Percentiles rank a stretch among this genome's conserved stretches.
phyloP scores from a whole-genome alignment of 2,888 invertebrate species.

The Zaprionus obscuricornis region DNA sequence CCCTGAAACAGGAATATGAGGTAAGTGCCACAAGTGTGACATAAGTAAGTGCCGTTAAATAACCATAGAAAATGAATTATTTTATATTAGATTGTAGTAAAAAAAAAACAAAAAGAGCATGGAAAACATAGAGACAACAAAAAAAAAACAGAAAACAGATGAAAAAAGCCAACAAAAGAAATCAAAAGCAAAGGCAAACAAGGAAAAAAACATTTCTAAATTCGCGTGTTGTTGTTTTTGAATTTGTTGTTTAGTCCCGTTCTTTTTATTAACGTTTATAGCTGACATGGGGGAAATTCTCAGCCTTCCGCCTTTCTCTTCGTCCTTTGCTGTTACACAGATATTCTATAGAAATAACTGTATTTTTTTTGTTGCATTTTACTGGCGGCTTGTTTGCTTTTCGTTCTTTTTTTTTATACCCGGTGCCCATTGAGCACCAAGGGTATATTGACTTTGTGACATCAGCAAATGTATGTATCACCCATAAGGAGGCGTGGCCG shows the following conservation, averaged over 20 bases:
- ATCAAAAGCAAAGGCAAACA: constrained; percentile 15
- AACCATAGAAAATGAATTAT: constrained; percentile 48
- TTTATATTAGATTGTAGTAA: constrained; percentile 36
- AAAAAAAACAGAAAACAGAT: constrained; percentile 3
- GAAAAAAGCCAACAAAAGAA: too few species aligned
- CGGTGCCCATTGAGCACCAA: too few species aligned
- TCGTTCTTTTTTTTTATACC: background rate
- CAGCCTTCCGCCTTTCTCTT: constrained; percentile 19
- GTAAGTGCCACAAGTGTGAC: constrained; percentile 56
- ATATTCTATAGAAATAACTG: constrained; percentile 46
- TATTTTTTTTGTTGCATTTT: constrained; percentile 40
- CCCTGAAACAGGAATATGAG: constrained; percentile 84
- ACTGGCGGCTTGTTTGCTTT: constrained; percentile 4
- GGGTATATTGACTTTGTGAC: too few species aligned
- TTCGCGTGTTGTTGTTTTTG: constrained; percentile 58
- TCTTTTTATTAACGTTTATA: constrained; percentile 40
- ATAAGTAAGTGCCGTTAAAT: constrained; percentile 49
- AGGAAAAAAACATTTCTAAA: constrained; percentile 64
- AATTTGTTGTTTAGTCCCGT: constrained; percentile 40
- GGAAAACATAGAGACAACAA: constrained; percentile 10
- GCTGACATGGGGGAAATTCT: constrained; percentile 3
- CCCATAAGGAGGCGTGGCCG: too few species aligned
- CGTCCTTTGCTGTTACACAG: constrained; percentile 22
- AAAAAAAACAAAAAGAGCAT: constrained; percentile 16
- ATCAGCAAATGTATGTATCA: too few species aligned